Evolutionary conservation across 2,797 vertebrate species (phyloP).

Genomic region (Eremophila alpestris): DNA sequence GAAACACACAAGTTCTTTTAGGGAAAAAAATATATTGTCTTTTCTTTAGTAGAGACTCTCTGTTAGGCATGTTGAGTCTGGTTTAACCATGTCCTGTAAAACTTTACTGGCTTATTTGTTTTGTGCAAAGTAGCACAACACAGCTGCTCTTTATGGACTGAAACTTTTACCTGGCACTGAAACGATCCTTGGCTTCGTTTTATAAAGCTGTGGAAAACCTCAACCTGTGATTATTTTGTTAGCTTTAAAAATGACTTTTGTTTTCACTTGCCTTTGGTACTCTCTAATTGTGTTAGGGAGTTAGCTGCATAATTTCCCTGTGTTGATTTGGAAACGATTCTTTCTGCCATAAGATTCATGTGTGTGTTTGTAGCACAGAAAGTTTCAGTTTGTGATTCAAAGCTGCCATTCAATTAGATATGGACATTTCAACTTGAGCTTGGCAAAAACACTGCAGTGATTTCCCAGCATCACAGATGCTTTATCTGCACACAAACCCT

Average conservation of each 20-base stretch:
- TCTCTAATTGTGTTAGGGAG: constrained; percentile 8
- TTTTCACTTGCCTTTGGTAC: constrained; percentile 43
- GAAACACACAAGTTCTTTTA: constrained; percentile 43
- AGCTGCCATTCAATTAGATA: constrained; percentile 42
- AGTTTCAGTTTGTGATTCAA: constrained; percentile 42
- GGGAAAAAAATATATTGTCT: neutral
- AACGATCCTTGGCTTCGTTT: constrained; percentile 39
- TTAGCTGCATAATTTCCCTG: constrained; percentile 40
- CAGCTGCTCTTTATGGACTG: constrained; percentile 31
- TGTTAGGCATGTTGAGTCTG: constrained; percentile 30
- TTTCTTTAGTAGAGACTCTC: constrained; percentile 37
- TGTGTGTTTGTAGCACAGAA: constrained; percentile 19
- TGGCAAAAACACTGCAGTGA: constrained; percentile 52
- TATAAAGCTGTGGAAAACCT: constrained; percentile 47
- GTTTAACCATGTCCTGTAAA: constrained; percentile 51
- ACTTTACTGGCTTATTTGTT: constrained; percentile 44
- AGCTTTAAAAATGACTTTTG: constrained; percentile 69
- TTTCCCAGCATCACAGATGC: constrained; percentile 62
- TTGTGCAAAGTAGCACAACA: constrained; percentile 49
- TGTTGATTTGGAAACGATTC: constrained; percentile 55
- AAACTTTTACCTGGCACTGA: constrained; percentile 58
- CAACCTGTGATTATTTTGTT: constrained; percentile 69
- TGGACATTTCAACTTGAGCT: constrained; percentile 45
- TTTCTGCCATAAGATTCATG: constrained; percentile 18
- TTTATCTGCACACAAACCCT: constrained; percentile 57